Evolutionary conservation across 2,888 invertebrate genomes (phyloP).

Genomic region (Pegoplata infirma): DNA sequence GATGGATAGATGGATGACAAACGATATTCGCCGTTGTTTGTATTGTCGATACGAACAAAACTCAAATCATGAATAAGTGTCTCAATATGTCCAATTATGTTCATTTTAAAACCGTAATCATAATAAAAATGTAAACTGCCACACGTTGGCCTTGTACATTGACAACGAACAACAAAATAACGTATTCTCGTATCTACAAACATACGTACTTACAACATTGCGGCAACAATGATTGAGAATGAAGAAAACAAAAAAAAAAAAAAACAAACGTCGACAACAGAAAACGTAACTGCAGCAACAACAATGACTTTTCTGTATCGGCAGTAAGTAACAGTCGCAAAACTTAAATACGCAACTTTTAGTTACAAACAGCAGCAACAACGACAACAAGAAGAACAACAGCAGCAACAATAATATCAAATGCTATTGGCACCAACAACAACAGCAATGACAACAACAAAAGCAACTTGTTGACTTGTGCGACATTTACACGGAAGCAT

Average conservation of each 20-base stretch:
- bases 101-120: slow-evolving; percentile 65
- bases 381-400: slow-evolving; percentile 31
- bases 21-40: background rate
- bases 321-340: slow-evolving; percentile 18
- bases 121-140: slow-evolving; percentile 68
- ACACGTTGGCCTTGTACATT: slow-evolving; percentile 75
- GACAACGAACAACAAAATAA: slow-evolving; percentile 65
- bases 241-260: slow-evolving; percentile 4
- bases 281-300: background rate
- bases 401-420: slow-evolving; percentile 37
- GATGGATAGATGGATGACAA: background rate
- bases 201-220: slow-evolving; percentile 10
- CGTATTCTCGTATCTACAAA: slow-evolving; percentile 24
- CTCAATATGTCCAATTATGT: slow-evolving; percentile 66
- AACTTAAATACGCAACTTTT: slow-evolving; percentile 27
- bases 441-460: slow-evolving; percentile 42
- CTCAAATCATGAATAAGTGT: slow-evolving; percentile 62
- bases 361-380: slow-evolving; percentile 24
- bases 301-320: slow-evolving; percentile 1
- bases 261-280: background rate
- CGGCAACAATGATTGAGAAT: slow-evolving; percentile 26
- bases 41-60: background rate
- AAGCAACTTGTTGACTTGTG: slow-evolving; percentile 70
- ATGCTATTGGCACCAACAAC: slow-evolving; percentile 24
- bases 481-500: slow-evolving; percentile 76